Percentiles rank a stretch among this genome's conserved stretches.
phyloP scores from a whole-genome alignment of 35 echinoderm and acorn worm genomes.

The Apostichopus californicus region DNA sequence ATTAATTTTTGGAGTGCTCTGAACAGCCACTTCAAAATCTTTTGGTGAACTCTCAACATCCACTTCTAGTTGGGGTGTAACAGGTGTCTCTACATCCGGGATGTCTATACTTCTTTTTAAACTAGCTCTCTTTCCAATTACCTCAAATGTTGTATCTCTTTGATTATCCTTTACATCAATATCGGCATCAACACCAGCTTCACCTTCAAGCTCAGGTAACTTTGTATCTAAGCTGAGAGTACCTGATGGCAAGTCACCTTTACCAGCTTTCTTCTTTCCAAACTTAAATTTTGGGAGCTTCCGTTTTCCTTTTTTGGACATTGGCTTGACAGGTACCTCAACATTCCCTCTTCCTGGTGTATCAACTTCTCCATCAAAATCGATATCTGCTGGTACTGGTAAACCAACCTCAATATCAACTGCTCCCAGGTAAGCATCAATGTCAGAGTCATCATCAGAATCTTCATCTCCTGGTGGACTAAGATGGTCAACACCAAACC shows the following conservation, averaged over 20 bases:
- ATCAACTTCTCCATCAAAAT: background rate
- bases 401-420: background rate
- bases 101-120: slow-evolving; percentile 10
- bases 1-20: background rate
- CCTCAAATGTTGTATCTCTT: background rate
- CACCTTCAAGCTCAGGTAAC: background rate
- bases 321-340: slow-evolving; percentile 9
- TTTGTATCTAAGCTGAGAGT: background rate
- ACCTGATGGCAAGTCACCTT: slow-evolving; percentile 4
- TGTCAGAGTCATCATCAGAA: slow-evolving; percentile 36
- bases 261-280: slow-evolving; percentile 24
- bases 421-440: slow-evolving; percentile 21
- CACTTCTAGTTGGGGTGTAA: background rate
- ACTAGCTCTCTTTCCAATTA: slow-evolving; percentile 39
- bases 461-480: background rate
- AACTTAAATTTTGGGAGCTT: slow-evolving; percentile 40
- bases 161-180: background rate
- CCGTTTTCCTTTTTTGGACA: slow-evolving; percentile 7
- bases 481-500: too few species aligned
- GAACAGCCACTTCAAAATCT: background rate
- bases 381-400: background rate
- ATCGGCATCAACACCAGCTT: background rate
- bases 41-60: slow-evolving; percentile 23
- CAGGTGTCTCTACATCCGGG: slow-evolving; percentile 4
- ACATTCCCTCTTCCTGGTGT: background rate